Evolutionary conservation across 2,113 vertebrate genomes (phyloP), one percentile per base, ranked within the genome.

Genomic region (Aegypius monachus): DNA sequence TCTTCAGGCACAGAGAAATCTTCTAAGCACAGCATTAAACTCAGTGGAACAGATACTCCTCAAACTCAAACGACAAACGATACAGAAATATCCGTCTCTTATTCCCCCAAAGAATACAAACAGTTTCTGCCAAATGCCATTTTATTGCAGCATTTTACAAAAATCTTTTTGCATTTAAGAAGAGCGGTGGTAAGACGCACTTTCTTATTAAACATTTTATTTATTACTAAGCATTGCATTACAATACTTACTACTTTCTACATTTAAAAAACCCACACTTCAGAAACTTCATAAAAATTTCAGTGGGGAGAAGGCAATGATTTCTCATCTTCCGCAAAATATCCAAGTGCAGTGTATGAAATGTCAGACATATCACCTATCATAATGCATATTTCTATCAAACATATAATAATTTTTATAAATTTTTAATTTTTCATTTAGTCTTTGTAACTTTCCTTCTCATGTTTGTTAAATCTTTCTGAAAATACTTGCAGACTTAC

Each of bases 121-220:
- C 34, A 12, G 61, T n/a, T 91, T 63, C 26, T 27, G 16, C 72
- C 94, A 47, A 85, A 74, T 90, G 15, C 65, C 13, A 42, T 85
- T 73, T 81, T 98, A 61, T 38, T 98, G 91, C 97, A 99, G 10
- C 98, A 98, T 79, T 97, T 99, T 81, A 93, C 90, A 88, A 98
- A 98, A 92, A 97, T 98, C 17, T 98, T 98, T 92, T 53, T 98
- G 55, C 95, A 99, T 97, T 98, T 99, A 88, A 98, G 96, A 94
- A 99, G 98, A 97, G 99, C 99, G 50, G 98, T 98, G 98, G 99
- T 99, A 98, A 97, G 63, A 31, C 62, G 53, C 1, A 3, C 48
- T 78, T 95, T 71, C 18, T 62, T 86, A 53, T 59, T 59, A 67
- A 91, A 59, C 9, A 29, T 40, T 94, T 62, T 59, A 43, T 59